Evolutionary conservation across 2,888 invertebrate genomes (phyloP), one percentile per base, ranked within the genome.

Genomic region (Serripes groenlandicus): DNA sequence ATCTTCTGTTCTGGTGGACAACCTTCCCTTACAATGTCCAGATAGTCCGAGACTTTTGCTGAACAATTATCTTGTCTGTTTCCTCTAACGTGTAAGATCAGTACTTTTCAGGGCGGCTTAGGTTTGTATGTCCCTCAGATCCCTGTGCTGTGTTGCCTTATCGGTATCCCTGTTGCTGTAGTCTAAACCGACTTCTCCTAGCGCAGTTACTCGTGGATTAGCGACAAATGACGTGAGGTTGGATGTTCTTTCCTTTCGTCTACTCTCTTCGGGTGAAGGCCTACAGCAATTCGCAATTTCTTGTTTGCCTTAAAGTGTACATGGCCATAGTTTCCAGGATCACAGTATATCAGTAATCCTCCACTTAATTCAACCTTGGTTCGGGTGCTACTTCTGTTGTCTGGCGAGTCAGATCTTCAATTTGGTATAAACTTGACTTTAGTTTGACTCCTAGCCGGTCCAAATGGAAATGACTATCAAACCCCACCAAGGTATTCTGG

Each of bases 341-440:
- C 64, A 21, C 64, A 64, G 64, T 64, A 64, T 5, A 64, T 35
- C 26, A 64, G 64, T 32, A 64, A 30, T 3, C 64, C 64, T 34
- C 64, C 64, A 21, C n/a, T n/a, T n/a, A 64, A 34, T 5, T 32
- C 64, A 4, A 64, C 34, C 34, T 35, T 64, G 21, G n/a, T n/a
- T 35, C 21, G 5, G 5, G 64, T 3, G n/a, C 64, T 18, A 34
- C 7, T 35, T 35, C 64, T n/a, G 34, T 35, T 1, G 5, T 35
- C 28, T n/a, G n/a, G 5, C 35, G 30, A 7, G 2, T n/a, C 58
- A 58, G n/a, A 64, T 32, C 35, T 5, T 64, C 64, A 21, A 64
- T 35, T 23, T 64, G 5, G 18, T 26, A 35, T 9, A 64, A 21
- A 35, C 34, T 35, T n/a, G 34, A n/a, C 7, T 34, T 34, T 28